Conservation (phyloP, 2,113 vertebrate genomes). For the Pardalotus punctatus region DNA sequence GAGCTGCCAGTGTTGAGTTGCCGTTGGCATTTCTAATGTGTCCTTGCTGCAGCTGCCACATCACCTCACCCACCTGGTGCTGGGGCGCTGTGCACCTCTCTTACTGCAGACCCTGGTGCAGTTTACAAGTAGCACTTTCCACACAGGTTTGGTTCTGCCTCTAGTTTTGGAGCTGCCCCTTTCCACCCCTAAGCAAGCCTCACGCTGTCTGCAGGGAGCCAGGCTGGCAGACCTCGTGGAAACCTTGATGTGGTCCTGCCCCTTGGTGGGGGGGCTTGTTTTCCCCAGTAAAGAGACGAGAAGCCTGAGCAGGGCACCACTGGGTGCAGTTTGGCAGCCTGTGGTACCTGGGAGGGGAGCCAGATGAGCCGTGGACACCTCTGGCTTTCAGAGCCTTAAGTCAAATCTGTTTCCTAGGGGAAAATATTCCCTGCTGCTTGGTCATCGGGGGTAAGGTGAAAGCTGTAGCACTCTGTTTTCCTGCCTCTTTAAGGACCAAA, state of each 20-base stretch:
- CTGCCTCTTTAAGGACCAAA: background rate
- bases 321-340: background rate
- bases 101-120: background rate
- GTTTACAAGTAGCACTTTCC: background rate
- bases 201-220: fast-evolving
- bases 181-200: background rate
- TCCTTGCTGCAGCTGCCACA: background rate
- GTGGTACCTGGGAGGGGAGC: background rate
- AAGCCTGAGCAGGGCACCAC: background rate
- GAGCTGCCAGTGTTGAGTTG: conserved; percentile 32
- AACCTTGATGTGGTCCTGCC: background rate
- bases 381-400: background rate
- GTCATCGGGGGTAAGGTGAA: background rate
- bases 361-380: background rate
- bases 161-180: background rate
- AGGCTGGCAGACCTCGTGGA: background rate
- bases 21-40: background rate
- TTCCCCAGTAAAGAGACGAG: background rate
- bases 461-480: background rate
- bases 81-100: fast-evolving
- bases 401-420: background rate
- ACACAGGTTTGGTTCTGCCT: fast-evolving
- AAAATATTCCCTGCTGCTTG: background rate
- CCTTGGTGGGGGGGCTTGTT: background rate
- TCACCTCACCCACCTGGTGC: background rate